A percentile compares a stretch with the other conserved stretches of the same genome.
Evolutionary conservation across 2,797 vertebrate species (phyloP).

Genomic region (Spinus pinus): DNA sequence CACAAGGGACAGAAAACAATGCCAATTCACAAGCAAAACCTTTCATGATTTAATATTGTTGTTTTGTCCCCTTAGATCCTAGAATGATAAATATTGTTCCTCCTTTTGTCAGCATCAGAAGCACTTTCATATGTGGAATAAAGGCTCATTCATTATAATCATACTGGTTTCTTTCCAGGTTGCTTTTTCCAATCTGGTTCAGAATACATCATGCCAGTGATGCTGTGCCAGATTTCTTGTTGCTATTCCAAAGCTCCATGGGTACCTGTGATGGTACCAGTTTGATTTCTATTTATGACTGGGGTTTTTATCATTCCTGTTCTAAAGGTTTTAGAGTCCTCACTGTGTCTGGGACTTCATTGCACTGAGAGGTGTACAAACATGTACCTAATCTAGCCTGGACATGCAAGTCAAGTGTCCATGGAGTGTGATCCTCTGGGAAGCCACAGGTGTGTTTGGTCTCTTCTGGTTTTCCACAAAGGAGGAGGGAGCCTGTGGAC

Average conservation of each 20-base stretch:
- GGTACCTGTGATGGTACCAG: not conserved
- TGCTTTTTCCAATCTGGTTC: slow-evolving; percentile 40
- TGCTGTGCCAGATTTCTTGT: not conserved
- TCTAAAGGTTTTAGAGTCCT: not conserved
- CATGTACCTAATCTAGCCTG: not conserved
- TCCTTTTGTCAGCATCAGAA: slow-evolving; percentile 49
- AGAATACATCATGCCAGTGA: not conserved
- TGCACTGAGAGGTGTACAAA: not conserved
- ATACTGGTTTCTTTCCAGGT: not conserved
- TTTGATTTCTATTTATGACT: not conserved
- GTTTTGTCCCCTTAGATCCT: slow-evolving; percentile 44
- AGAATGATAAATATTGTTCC: slow-evolving; percentile 61
- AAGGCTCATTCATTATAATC: slow-evolving; percentile 46
- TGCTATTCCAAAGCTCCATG: not conserved
- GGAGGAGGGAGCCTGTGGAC: not conserved
- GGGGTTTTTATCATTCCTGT: not conserved
- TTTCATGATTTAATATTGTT: slow-evolving; percentile 61
- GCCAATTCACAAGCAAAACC: slow-evolving; percentile 52
- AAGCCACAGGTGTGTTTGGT: not conserved
- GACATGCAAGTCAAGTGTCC: not conserved
- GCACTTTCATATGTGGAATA: slow-evolving; percentile 44
- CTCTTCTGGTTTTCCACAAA: not conserved
- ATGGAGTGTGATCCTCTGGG: not conserved
- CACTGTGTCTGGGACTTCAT: not conserved
- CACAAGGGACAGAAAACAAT: slow-evolving; percentile 45